These are phyloP conservation scores for Mesopsocus fuscifrons DNA, from an alignment of 2,888 invertebrate genomes.

Conservation along the genomic window DNA sequence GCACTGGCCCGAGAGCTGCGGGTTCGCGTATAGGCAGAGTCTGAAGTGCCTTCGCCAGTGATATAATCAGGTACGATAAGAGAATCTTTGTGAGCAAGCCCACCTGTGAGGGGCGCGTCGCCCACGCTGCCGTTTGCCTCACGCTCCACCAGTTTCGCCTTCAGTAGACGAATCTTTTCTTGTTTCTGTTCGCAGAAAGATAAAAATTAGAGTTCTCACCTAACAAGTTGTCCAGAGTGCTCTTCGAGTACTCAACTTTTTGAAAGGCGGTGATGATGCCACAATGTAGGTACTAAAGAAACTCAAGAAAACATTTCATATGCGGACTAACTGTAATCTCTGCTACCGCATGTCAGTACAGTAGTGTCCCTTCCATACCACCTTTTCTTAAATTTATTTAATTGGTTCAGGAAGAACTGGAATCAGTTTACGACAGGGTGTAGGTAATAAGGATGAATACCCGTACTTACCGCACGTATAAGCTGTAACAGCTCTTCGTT, in stretches of 20 bases:
- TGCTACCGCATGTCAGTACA: no score
- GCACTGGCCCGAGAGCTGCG: conserved; percentile 67
- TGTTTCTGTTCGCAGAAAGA: conserved; percentile 48
- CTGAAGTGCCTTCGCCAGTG: conserved; percentile 58
- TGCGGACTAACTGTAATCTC: no score
- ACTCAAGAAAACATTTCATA: conserved; percentile 7
- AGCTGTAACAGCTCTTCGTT: conserved; percentile 93
- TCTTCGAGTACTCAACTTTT: no score
- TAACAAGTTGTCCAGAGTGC: conserved; percentile 10
- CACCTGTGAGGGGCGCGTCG: conserved; percentile 20
- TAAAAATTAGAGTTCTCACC: conserved; percentile 9
- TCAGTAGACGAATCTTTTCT: conserved; percentile 65
- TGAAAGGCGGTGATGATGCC: not conserved
- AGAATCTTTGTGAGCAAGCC: conserved; percentile 40
- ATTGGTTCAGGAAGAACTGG: no score
- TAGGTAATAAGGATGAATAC: no score
- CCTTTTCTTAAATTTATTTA: no score
- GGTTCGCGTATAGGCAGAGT: conserved; percentile 57
- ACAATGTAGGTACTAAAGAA: conserved; percentile 7
- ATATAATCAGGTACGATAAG: conserved; percentile 54
- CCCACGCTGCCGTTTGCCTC: conserved; percentile 36
- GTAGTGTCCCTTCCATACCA: no score
- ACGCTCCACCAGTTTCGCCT: conserved; percentile 60
- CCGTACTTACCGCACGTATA: conserved; percentile 73
- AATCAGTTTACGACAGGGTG: no score